Evolutionary conservation across 2,797 vertebrate species (phyloP).

Genomic region (Microctenopoma steveboyesi): DNA sequence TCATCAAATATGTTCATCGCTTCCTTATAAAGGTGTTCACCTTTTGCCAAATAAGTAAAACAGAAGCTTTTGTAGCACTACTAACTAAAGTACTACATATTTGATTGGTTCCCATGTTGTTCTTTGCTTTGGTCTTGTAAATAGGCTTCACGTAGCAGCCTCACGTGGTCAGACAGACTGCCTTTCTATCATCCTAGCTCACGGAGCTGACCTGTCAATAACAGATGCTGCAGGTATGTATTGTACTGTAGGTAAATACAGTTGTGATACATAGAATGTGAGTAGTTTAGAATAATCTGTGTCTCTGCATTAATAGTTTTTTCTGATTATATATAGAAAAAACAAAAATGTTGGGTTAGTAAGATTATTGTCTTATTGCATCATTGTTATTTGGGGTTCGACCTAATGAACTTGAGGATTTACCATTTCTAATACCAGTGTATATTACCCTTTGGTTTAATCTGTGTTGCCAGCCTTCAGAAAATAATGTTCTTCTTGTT

Average conservation of each 20-base stretch:
- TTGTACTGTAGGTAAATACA: background rate
- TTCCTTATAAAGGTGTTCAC: no score
- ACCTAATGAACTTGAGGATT: background rate
- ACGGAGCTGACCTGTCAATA: slow-evolving; percentile 89
- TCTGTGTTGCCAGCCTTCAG: background rate
- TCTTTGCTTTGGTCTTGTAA: slow-evolving; percentile 21
- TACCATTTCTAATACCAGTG: background rate
- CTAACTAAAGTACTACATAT: background rate
- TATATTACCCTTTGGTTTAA: background rate
- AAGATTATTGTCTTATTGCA: background rate
- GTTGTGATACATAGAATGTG: background rate
- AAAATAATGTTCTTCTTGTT: background rate
- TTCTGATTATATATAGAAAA: background rate
- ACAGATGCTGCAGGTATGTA: slow-evolving; percentile 89
- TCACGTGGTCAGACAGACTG: slow-evolving; percentile 90
- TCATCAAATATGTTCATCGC: no score
- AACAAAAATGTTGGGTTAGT: background rate
- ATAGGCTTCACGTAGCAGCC: slow-evolving; percentile 93
- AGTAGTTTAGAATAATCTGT: background rate
- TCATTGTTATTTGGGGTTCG: no score
- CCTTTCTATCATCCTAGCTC: slow-evolving; percentile 89
- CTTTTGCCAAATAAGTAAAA: no score
- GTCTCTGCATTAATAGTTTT: background rate
- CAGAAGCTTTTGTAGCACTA: background rate
- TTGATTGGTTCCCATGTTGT: slow-evolving; percentile 18